Base-by-base conservation (phyloP, 2,113 vertebrate species). In the Thoracochromis brauschi region DNA sequence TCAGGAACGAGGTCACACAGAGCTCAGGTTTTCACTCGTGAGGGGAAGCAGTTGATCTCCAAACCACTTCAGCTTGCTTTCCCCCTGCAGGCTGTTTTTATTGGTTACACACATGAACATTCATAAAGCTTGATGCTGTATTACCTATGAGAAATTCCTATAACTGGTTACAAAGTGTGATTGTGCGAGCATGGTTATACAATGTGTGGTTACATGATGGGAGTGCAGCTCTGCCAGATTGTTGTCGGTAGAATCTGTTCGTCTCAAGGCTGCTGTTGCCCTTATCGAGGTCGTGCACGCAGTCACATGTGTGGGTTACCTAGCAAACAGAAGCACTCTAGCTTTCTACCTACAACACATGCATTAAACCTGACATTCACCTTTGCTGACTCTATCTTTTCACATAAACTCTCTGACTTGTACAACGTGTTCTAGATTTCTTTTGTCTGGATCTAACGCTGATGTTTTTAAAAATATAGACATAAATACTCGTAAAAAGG, bases 311-410 rank as follows among this genome's bases (percentile, higher is more conserved):
- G 24, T 29, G 13, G 0, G 24, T 57, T 26, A 57, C 54, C 24
- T 14, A 57, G 24, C 13, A 29, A 51, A 51, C 49, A 9, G 47
- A 49, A 19, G 47, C 47, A 49, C 17, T 17, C 47, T 51, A n/a
- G 49, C 49, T 26, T 57, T 57, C 0, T 2, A 57, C 53, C 6
- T 26, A 57, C 54, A 0, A 57, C 54, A 14, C 54, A 26, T 31
- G 0, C 5, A 60, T 60, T 2, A 31, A 60, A 17, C 57, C 57
- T 0, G 0, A 60, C 26, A 65, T 65, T n/a, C 6, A 55, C 21
- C 54, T 55, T 13, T 55, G 10, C 53, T 55, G 31, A 65, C 10
- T n/a, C 5, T 12, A 0, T 35, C 0, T 65, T n/a, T 65, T 65
- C 17, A 65, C n/a, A n/a, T 65, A 65, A 65, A 65, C 60, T 2